Evolutionary conservation across 2,888 invertebrate genomes (phyloP), one percentile per base, ranked within the genome.

Genomic region (Saturnia pavonia): DNA sequence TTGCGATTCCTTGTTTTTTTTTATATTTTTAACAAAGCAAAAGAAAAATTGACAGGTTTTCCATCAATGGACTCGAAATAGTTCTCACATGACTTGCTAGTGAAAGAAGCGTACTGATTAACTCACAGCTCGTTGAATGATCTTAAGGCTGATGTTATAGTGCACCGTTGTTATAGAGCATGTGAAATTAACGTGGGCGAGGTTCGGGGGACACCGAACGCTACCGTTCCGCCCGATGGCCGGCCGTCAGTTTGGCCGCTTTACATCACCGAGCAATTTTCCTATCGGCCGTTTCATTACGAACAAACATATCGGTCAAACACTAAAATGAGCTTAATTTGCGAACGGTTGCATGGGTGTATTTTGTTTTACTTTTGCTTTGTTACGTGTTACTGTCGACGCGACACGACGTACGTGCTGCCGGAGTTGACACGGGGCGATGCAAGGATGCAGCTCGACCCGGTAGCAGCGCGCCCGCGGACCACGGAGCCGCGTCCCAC

Each of bases 301-400:
- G 27, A 14, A 60, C 57, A 14, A 60, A 60, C 27, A n/a, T 65
- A 67, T 83, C 84, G 85, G 86, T 82, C 76, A 85, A 57, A 84
- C 82, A 85, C 85, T 86, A 72, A 84, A 65, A 82, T 83, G 85
- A 86, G 91, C 91, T 89, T 90, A 82, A 83, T 87, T 86, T 82
- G 85, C 86, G 84, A 88, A 87, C 40, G 40, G 65, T 65, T 89
- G 92, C 92, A 92, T 94, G 94, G 84, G 82, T 91, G 92, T 89
- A 84, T 92, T 91, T 89, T 92, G 83, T 91, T 91, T 91, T 92
- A 88, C 92, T 93, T 93, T 94, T 94, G 94, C 94, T 94, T 94
- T 94, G 94, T 94, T 94, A 91, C 86, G 91, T 91, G 89, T 87
- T 27, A 60, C 12, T 27, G 57, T 14, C 27, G 57, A 60, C 57